Evolutionary conservation across 23 tunicate species (phyloP), one percentile per base, ranked within the genome.

Genomic region (Pegea sp.): DNA sequence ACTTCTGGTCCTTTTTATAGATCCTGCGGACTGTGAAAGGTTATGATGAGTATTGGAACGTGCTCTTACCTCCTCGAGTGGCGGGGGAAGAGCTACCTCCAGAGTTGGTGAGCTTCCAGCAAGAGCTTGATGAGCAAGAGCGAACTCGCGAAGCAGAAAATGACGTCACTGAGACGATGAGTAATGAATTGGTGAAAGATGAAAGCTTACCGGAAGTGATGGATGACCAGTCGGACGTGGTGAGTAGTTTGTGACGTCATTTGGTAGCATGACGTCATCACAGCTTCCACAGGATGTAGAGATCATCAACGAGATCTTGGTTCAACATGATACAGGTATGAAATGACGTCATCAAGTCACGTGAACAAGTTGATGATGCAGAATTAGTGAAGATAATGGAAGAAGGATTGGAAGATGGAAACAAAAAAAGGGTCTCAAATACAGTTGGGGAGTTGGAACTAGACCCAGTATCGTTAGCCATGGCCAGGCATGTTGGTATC

Each of bases 361-460:
- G 59, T 24, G 55, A 29, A 5, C 66, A 44, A 61, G 64, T 23
- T 34, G 50, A 33, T 24, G 50, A 61, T 55, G 49, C 29, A 60
- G 48, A 19, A 26, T 4, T 4, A 20, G 13, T 38, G 46, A 38
- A 38, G 46, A 8, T 38, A 16, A 11, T 38, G 46, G 16, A 8
- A 38, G 16, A 11, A 38, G 11, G n/a, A n/a, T n/a, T n/a, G n/a
- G n/a, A n/a, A n/a, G n/a, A n/a, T n/a, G n/a, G n/a, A n/a, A n/a
- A n/a, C n/a, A n/a, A n/a, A n/a, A n/a, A n/a, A n/a, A n/a, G n/a
- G n/a, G 66, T 67, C 33, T 43, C 29, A 25, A 48, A 59, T 28
- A 84, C 72, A 29, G 95, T 84, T 31, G 95, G 95, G 2, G 95
- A 84, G 56, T 63, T 84, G n/a, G 95, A 84, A 68, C 65, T 65